Conservation (phyloP, 2,113 vertebrate genomes). For the Onychostoma macrolepis region DNA sequence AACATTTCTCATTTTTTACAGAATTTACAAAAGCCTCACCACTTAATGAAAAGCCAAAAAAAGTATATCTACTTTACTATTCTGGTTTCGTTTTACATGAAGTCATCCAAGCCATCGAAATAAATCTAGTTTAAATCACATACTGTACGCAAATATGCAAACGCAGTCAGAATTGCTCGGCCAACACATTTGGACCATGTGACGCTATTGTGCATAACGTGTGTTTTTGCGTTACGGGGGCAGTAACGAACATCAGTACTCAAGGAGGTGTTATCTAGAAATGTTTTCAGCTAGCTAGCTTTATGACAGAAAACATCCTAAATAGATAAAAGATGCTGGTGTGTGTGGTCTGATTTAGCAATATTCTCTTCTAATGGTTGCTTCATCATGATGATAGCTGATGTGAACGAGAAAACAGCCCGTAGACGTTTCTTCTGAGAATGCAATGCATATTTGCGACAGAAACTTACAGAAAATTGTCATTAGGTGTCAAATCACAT, state of each 20-base stretch:
- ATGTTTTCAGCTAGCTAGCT: background rate
- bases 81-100: background rate
- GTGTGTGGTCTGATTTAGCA: background rate
- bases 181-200: background rate
- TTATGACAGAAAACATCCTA: background rate
- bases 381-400: background rate
- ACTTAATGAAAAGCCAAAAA: constrained; percentile 21
- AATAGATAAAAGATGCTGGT: background rate
- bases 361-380: background rate
- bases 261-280: background rate
- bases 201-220: background rate
- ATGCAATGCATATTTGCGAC: background rate
- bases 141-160: background rate
- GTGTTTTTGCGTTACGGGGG: background rate
- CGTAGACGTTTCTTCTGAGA: background rate
- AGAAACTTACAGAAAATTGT: background rate
- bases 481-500: background rate
- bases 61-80: constrained; percentile 23
- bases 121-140: constrained; percentile 9
- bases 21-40: constrained; percentile 66
- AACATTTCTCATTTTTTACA: constrained; percentile 60
- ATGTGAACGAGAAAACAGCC: background rate
- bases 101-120: background rate
- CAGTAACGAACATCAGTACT: background rate
- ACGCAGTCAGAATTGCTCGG: background rate